phyloP scores from a whole-genome alignment of 2,113 vertebrate genomes.

The Hemicordylus capensis region DNA sequence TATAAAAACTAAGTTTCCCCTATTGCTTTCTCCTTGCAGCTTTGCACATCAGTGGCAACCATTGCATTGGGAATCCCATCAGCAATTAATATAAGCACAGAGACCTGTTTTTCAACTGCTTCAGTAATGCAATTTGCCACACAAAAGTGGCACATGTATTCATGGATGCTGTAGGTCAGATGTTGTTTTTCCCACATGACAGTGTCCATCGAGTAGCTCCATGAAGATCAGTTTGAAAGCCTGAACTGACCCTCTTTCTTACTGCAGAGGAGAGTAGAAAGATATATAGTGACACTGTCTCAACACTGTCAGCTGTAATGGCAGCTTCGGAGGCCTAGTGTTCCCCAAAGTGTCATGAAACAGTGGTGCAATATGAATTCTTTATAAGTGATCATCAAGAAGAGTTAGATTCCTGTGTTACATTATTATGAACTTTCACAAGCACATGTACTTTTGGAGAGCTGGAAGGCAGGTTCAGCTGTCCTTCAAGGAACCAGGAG shows the following conservation, averaged over 20 bases:
- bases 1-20: too few relatives aligned
- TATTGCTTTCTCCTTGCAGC: too few relatives aligned
- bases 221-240: not conserved
- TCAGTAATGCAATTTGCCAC: not conserved
- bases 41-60: too few relatives aligned
- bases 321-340: not conserved
- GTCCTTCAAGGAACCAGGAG: not conserved
- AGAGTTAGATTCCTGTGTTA: not conserved
- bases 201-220: not conserved
- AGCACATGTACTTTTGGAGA: not conserved
- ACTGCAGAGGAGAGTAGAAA: not conserved
- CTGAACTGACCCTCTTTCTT: not conserved
- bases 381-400: not conserved
- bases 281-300: not conserved
- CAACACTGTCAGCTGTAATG: not conserved
- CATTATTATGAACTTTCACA: not conserved
- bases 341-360: conserved; percentile 1
- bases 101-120: not conserved
- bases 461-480: not conserved
- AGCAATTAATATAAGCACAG: not conserved
- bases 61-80: too few relatives aligned
- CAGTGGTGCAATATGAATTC: not conserved
- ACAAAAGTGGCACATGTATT: not conserved
- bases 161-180: not conserved
- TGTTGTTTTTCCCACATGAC: not conserved